These are phyloP conservation scores for Hermodice carunculata DNA, from an alignment of 2,888 invertebrate genomes.

Conservation along the genomic window DNA sequence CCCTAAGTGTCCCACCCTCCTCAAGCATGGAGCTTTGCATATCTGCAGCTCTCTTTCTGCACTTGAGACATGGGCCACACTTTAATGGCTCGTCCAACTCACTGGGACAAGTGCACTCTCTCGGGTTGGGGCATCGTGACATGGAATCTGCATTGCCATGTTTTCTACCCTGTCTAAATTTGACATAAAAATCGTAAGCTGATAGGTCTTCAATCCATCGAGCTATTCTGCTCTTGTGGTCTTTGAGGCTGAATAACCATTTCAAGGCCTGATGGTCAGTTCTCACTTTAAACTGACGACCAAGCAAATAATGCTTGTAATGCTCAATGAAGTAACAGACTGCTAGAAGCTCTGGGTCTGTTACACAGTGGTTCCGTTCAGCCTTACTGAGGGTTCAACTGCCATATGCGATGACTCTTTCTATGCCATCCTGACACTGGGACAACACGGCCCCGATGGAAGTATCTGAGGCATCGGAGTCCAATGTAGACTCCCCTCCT, in stretches of 20 bases:
- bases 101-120: neutral
- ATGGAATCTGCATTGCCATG: conserved; percentile 2
- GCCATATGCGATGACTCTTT: conserved; percentile 26
- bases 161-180: no score
- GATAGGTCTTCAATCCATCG: no score
- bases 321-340: no score
- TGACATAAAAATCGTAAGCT: no score
- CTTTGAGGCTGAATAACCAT: no score
- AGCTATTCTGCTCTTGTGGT: no score
- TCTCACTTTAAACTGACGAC: no score
- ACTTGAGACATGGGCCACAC: conserved; percentile 1
- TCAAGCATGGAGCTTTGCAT: neutral
- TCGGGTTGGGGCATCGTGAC: neutral
- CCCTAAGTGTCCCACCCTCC: neutral
- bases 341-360: no score
- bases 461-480: conserved; percentile 27
- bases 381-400: conserved; percentile 21
- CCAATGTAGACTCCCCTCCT: conserved; percentile 18
- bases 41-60: neutral
- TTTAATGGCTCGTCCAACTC: neutral
- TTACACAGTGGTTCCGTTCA: no score
- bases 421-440: conserved; percentile 24
- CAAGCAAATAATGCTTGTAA: no score
- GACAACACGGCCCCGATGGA: conserved; percentile 31
- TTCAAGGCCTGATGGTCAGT: no score